These are phyloP conservation scores for Athetis lepigone DNA, from an alignment of 2,888 invertebrate genomes.

Conservation along the genomic window DNA sequence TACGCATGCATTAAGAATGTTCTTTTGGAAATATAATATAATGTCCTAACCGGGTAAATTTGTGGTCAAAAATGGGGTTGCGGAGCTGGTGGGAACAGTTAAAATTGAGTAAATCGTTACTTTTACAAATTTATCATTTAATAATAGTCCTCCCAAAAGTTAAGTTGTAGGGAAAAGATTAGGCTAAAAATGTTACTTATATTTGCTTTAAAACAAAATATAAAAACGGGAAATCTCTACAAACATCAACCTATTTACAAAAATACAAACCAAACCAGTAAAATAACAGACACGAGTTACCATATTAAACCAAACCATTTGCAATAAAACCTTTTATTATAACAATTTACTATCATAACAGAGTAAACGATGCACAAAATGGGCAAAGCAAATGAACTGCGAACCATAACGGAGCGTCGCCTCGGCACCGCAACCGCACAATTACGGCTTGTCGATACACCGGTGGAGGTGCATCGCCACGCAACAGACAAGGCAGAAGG, in stretches of 20 bases:
- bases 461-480: not conserved
- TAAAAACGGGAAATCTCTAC: too few relatives aligned
- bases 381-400: conserved; percentile 54
- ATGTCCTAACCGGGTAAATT: too few relatives aligned
- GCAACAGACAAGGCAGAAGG: not conserved
- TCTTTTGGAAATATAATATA: too few relatives aligned
- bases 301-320: conserved; percentile 25
- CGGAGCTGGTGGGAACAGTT: too few relatives aligned
- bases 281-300: not conserved
- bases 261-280: not conserved
- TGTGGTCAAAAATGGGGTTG: too few relatives aligned
- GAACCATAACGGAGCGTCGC: conserved; percentile 39
- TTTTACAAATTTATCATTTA: too few relatives aligned
- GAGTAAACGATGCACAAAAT: conserved; percentile 46
- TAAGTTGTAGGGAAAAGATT: too few relatives aligned
- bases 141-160: too few relatives aligned
- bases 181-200: too few relatives aligned
- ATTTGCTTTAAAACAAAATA: too few relatives aligned
- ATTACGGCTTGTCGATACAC: conserved; percentile 29
- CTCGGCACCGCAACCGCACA: conserved; percentile 47
- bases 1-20: too few relatives aligned
- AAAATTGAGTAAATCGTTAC: too few relatives aligned
- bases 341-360: conserved; percentile 48
- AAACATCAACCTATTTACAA: not conserved
- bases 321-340: conserved; percentile 47